Evolutionary conservation across 2,888 invertebrate species (phyloP).

Genomic region (Drosophila picticornis): DNA sequence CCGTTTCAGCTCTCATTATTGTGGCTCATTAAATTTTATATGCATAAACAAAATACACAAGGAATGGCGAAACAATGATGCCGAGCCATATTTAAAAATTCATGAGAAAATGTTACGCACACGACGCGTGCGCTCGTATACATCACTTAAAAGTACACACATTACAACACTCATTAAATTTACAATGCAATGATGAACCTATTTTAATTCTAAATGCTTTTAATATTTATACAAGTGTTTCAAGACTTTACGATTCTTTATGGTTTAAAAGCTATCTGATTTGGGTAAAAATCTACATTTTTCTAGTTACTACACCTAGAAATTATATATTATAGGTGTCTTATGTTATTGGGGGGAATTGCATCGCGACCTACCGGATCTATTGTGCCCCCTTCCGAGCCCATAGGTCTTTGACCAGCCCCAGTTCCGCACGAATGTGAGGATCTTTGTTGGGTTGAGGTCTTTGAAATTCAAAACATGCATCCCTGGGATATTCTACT

Average conservation of each 20-base stretch:
- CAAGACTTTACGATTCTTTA: not conserved
- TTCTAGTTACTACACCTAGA: not conserved
- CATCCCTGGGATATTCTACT: no score
- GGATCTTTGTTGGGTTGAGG: no score
- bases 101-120: conserved; percentile 65
- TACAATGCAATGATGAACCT: not conserved
- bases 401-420: no score
- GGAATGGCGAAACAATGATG: conserved; percentile 38
- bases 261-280: not conserved
- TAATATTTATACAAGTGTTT: not conserved
- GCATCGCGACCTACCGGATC: no score
- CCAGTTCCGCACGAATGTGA: no score
- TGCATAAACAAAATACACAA: conserved; percentile 49
- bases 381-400: no score
- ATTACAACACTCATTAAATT: not conserved
- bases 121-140: conserved; percentile 36
- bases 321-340: no score
- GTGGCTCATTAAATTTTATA: conserved; percentile 73
- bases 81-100: conserved; percentile 61
- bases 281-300: not conserved
- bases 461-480: no score
- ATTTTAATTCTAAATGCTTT: not conserved
- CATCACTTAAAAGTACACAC: not conserved
- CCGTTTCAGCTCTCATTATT: conserved; percentile 62
- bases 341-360: no score